These are phyloP conservation scores for Tribolium castaneum DNA, from an alignment of 1,140 invertebrate species.

Conservation along the genomic window DNA sequence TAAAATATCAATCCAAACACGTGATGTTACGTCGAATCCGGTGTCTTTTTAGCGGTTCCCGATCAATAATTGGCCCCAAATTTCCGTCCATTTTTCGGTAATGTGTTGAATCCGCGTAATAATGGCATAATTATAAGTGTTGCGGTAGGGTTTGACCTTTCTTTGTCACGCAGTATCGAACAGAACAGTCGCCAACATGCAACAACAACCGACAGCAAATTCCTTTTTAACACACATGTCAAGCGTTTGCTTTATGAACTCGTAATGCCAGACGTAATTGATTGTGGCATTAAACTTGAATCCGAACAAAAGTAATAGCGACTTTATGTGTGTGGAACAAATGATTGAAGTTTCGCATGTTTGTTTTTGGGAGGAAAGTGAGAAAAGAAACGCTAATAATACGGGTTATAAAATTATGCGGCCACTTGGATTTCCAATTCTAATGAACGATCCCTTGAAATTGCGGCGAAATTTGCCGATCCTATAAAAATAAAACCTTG, in stretches of 20 bases:
- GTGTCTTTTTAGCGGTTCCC: too few relatives aligned
- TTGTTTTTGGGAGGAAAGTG: neutral
- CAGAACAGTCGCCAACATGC: slow-evolving; percentile 1
- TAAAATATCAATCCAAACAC: too few relatives aligned
- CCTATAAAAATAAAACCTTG: slow-evolving; percentile 30
- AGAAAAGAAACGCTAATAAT: neutral
- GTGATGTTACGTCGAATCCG: too few relatives aligned
- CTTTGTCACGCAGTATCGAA: slow-evolving; percentile 19
- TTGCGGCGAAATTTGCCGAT: neutral
- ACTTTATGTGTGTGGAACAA: neutral
- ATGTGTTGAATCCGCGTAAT: neutral
- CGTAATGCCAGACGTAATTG: neutral
- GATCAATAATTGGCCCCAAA: too few relatives aligned
- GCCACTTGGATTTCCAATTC: slow-evolving; percentile 4
- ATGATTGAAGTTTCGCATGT: neutral
- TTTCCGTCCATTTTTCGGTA: neutral
- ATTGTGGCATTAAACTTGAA: slow-evolving; percentile 28
- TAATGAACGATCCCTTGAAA: neutral
- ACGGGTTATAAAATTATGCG: neutral
- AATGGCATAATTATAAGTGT: slow-evolving; percentile 6
- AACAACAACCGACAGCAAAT: slow-evolving; percentile 4
- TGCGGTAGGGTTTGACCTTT: slow-evolving; percentile 14
- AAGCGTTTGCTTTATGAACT: slow-evolving; percentile 3
- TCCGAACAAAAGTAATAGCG: neutral
- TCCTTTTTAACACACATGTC: slow-evolving; percentile 14